Evolutionary conservation across 2,113 vertebrate genomes (phyloP).

Genomic region (Alaudala cheleensis): DNA sequence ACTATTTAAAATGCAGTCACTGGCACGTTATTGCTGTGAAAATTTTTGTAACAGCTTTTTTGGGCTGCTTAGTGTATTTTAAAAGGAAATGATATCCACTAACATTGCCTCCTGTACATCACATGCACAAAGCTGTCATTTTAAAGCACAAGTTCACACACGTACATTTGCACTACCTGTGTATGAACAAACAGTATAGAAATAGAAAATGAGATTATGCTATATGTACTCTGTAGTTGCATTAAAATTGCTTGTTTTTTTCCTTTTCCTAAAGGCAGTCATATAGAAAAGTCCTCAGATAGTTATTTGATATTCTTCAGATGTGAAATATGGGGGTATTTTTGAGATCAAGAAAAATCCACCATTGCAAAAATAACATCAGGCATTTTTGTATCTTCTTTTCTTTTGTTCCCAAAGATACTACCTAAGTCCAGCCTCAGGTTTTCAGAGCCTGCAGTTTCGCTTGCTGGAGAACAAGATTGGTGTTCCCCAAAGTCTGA

Average conservation of each 20-base stretch:
- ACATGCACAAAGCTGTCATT: not conserved
- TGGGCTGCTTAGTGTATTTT: not conserved
- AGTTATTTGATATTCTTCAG: not conserved
- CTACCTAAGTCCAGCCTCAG: slow-evolving; percentile 88
- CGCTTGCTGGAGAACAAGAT: slow-evolving; percentile 95
- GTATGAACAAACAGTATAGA: not conserved
- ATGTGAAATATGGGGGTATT: not conserved
- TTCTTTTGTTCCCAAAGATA: slow-evolving; percentile 74
- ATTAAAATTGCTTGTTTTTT: not conserved
- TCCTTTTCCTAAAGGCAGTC: not conserved
- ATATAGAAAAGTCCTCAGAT: not conserved
- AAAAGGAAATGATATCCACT: not conserved
- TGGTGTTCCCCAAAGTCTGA: slow-evolving; percentile 87
- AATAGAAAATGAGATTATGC: not conserved
- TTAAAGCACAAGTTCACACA: not conserved
- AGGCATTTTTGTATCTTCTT: not conserved
- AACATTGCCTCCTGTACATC: not conserved
- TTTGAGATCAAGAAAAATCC: not conserved
- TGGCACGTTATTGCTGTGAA: not conserved
- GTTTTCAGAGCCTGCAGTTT: slow-evolving; percentile 96
- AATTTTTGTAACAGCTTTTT: not conserved
- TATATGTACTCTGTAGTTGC: not conserved
- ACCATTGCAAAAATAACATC: not conserved
- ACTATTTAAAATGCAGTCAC: not conserved
- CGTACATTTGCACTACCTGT: not conserved